Conservation (phyloP, 2,888 invertebrate genomes). For the Panzeria rudis region DNA sequence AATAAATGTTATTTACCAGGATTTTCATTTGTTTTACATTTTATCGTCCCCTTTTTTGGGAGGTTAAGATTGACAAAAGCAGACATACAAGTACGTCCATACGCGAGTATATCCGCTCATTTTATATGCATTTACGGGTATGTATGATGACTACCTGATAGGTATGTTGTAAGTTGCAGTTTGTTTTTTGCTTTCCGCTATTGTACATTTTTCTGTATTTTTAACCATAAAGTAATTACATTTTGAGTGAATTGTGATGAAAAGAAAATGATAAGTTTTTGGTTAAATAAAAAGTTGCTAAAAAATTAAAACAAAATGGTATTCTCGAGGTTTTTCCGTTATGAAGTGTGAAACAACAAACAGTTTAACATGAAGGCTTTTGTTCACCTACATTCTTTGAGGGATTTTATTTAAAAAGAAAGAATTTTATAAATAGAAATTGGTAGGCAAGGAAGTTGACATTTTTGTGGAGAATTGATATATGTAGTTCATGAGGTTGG, state of each 20-base stretch:
- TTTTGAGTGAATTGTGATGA: slow-evolving; percentile 64
- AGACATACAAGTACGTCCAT: background rate
- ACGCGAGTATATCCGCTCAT: background rate
- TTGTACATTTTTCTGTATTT: slow-evolving; percentile 31
- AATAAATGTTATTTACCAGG: slow-evolving; percentile 56
- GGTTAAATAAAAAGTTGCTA: slow-evolving; percentile 3
- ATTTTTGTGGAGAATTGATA: background rate
- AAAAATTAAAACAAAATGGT: background rate
- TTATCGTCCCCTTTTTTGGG: background rate
- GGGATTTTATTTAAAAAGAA: background rate
- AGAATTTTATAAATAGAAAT: background rate
- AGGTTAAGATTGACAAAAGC: slow-evolving; percentile 2
- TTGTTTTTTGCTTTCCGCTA: background rate
- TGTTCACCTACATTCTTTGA: background rate
- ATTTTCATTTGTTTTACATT: slow-evolving; percentile 58
- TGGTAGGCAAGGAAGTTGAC: background rate
- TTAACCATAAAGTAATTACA: slow-evolving; percentile 68
- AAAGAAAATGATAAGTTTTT: slow-evolving; percentile 40
- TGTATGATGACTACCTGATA: slow-evolving; percentile 7
- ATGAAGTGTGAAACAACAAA: slow-evolving; percentile 42
- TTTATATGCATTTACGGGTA: slow-evolving; percentile 12
- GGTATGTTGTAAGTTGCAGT: background rate
- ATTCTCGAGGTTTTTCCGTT: slow-evolving; percentile 22
- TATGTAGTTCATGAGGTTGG: too few relatives aligned
- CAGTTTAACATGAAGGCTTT: slow-evolving; percentile 1